Evolutionary conservation across 2,113 vertebrate species (phyloP).

Genomic region (Aegypius monachus): DNA sequence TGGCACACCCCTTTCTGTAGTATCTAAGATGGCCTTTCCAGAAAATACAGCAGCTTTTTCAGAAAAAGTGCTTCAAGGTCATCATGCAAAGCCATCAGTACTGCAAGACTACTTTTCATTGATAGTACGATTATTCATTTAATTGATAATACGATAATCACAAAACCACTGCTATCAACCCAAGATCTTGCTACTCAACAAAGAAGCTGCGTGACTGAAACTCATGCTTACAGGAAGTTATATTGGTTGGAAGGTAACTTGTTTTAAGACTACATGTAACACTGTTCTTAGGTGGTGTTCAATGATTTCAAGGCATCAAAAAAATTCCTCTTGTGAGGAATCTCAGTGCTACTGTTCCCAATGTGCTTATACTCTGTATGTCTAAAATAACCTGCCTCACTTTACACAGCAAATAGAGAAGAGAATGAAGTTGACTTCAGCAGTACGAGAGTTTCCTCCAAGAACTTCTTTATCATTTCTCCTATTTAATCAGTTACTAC

Average conservation of each 20-base stretch:
- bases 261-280: background rate
- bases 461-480: background rate
- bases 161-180: background rate
- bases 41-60: background rate
- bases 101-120: background rate
- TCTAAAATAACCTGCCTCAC: background rate
- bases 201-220: background rate
- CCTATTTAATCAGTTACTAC: background rate
- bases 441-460: background rate
- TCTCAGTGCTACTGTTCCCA: background rate
- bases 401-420: background rate
- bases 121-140: background rate
- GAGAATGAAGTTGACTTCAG: background rate
- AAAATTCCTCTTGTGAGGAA: background rate
- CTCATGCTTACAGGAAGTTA: background rate
- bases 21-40: background rate
- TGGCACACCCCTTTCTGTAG: background rate
- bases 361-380: background rate
- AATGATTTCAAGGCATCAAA: background rate
- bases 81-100: background rate
- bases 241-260: background rate
- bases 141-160: background rate
- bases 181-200: background rate
- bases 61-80: conserved; percentile 8
- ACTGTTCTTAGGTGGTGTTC: background rate